Evolutionary conservation across 2,113 vertebrate species (phyloP).

Genomic region (Pheucticus melanocephalus): DNA sequence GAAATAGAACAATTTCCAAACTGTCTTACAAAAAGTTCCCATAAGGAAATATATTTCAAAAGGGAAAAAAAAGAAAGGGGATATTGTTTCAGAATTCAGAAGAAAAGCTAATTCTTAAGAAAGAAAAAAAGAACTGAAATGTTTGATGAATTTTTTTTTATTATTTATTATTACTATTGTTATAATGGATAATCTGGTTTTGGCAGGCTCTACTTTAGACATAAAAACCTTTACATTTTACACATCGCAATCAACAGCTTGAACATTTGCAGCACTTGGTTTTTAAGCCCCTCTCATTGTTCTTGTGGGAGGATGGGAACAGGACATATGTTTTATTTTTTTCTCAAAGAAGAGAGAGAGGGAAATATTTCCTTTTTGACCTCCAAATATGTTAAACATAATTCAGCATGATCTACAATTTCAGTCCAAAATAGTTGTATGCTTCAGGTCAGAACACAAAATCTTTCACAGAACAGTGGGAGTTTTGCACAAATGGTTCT

Average conservation of each 20-base stretch:
- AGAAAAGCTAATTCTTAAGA: neutral
- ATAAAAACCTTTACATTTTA: neutral
- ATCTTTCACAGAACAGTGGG: neutral
- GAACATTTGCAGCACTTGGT: neutral
- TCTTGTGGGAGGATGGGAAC: neutral
- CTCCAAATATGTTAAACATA: neutral
- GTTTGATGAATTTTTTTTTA: rapidly evolving
- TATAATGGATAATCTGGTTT: neutral
- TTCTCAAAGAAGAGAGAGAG: neutral
- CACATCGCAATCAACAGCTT: neutral
- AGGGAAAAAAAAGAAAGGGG: rapidly evolving
- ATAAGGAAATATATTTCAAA: neutral
- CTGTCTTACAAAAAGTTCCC: neutral
- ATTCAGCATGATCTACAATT: neutral
- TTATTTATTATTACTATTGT: neutral
- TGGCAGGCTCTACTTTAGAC: neutral
- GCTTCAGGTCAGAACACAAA: neutral
- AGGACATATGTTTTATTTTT: neutral
- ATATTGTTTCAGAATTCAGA: neutral
- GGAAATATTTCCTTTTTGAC: neutral
- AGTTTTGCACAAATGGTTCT: neutral
- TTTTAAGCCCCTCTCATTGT: neutral
- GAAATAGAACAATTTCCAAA: neutral
- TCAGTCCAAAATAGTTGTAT: neutral
- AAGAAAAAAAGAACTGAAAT: neutral